Conservation (phyloP, 1,140 invertebrate species). For the Ylistrum balloti region DNA sequence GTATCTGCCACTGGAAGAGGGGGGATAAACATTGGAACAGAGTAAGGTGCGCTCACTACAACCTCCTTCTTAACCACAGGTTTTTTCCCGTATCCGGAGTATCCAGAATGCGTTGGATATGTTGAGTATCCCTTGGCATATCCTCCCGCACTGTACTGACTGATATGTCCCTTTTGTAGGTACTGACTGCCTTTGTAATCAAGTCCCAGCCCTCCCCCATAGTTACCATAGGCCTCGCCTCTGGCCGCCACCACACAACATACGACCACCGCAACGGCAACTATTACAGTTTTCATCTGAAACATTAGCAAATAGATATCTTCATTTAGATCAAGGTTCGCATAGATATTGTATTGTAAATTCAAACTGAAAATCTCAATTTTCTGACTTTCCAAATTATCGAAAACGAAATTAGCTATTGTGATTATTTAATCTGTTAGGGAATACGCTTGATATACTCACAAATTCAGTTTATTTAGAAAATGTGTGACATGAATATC, state of each 20-base stretch:
- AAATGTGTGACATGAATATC: too few species aligned
- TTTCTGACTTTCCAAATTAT: background rate
- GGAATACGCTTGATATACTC: too few species aligned
- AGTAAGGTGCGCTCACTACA: background rate
- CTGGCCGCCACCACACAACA: conserved; percentile 7
- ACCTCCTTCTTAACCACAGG: background rate
- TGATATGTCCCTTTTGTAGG: background rate
- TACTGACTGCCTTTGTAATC: background rate
- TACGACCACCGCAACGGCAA: background rate
- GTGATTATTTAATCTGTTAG: background rate
- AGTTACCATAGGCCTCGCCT: background rate
- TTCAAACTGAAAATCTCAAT: background rate
- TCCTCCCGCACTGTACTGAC: background rate
- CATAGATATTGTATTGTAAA: background rate
- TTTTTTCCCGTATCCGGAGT: background rate
- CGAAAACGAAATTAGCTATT: background rate
- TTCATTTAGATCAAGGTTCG: too few species aligned
- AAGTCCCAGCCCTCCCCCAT: background rate
- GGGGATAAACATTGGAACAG: background rate
- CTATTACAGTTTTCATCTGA: background rate
- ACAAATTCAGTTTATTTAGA: background rate
- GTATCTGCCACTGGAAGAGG: background rate
- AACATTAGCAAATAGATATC: too few species aligned
- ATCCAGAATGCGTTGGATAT: background rate
- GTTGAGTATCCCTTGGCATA: background rate